phyloP scores from a whole-genome alignment of 2,113 vertebrate genomes.

The Peromyscus polionotus region DNA sequence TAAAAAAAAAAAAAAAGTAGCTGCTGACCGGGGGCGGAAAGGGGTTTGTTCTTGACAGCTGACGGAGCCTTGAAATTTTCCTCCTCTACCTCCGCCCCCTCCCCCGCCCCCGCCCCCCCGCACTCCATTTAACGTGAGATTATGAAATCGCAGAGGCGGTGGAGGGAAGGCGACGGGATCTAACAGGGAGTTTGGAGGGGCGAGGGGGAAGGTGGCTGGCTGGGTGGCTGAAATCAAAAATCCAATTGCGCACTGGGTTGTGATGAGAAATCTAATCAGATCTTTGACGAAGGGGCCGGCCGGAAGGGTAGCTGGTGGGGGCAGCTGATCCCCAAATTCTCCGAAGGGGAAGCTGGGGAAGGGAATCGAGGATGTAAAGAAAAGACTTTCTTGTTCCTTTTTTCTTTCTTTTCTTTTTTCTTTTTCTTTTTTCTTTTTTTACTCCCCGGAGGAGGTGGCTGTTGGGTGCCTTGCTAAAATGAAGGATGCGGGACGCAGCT shows the following conservation, averaged over 20 bases:
- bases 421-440: background rate
- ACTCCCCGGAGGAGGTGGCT: slow-evolving; percentile 63
- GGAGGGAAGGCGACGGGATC: slow-evolving; percentile 82
- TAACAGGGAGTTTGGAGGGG: slow-evolving; percentile 85
- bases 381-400: slow-evolving; percentile 42
- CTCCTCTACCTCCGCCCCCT: slow-evolving; percentile 74
- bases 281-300: slow-evolving; percentile 82
- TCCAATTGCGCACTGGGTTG: slow-evolving; percentile 95
- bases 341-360: background rate
- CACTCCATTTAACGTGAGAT: slow-evolving; percentile 85
- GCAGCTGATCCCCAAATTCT: slow-evolving; percentile 69
- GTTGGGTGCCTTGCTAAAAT: slow-evolving; percentile 75
- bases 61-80: slow-evolving; percentile 85
- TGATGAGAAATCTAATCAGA: slow-evolving; percentile 97
- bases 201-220: slow-evolving; percentile 82
- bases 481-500: slow-evolving; percentile 80
- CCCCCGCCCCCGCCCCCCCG: slow-evolving; percentile 75
- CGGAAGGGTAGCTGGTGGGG: slow-evolving; percentile 64
- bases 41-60: slow-evolving; percentile 84
- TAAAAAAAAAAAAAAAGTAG: slow-evolving; percentile 53
- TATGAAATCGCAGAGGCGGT: slow-evolving; percentile 89
- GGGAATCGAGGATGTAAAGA: slow-evolving; percentile 66
- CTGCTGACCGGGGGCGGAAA: background rate
- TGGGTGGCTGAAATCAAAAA: slow-evolving; percentile 86
- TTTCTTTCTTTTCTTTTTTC: background rate